Evolutionary conservation across 2,888 invertebrate genomes (phyloP), one percentile per base, ranked within the genome.

Genomic region (Troides helena): DNA sequence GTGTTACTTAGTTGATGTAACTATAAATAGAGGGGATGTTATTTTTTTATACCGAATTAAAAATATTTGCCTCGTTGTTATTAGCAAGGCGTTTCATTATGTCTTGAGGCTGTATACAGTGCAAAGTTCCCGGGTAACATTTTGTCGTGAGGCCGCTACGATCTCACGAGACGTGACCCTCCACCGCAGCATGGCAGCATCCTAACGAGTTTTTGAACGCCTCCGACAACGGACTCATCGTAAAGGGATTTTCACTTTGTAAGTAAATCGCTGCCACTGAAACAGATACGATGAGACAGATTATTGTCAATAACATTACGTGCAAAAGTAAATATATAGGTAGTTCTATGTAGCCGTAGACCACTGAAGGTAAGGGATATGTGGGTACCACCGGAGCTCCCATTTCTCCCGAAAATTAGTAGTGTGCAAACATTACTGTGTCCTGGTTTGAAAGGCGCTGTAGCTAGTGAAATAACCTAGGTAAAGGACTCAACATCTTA

Each of bases 131-230:
- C 74, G 72, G 79, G 80, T 81, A 85, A 84, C 88, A 87, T 88
- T 88, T 86, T 86, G 88, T 85, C 81, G 85, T 80, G 83, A 77
- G 76, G 72, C 72, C 69, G 72, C 80, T 76, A 76, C 78, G 79
- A 76, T 80, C 80, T 80, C 80, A 78, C 78, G 80, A 78, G 84
- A 90, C 91, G 91, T 90, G 91, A 89, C 90, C 89, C 87, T 79
- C 80, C 84, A 79, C 89, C 89, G 80, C 89, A 89, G 85, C 84
- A 87, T 86, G 86, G 82, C 81, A 83, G 82, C 85, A 83, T 85
- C 86, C 89, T 91, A 92, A 92, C 91, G 92, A 92, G 89, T 88
- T 91, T 92, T 90, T 90, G 90, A 92, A 84, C 84, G 85, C 82
- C 85, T 85, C 84, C 83, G 83, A 84, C 86, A 85, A 79, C 78